Evolutionary conservation across 2,888 invertebrate genomes (phyloP).

Genomic region (Xestia ashworthii): DNA sequence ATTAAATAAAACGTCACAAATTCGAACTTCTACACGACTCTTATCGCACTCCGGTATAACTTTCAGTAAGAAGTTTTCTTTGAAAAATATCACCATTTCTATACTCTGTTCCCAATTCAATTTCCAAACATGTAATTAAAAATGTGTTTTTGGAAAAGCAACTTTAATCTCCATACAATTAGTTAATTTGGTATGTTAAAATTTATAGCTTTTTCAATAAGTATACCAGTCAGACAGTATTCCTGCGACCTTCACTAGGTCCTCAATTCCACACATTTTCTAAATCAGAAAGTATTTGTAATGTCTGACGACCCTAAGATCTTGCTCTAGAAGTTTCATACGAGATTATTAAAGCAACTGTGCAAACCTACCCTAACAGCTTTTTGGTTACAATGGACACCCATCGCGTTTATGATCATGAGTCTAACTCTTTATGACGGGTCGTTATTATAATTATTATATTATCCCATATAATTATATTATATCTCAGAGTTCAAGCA

Average conservation of each 20-base stretch:
- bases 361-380: conserved; percentile 13
- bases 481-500: background rate
- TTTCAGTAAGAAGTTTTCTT: conserved; percentile 14
- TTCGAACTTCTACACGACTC: background rate
- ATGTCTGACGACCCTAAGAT: background rate
- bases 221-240: background rate
- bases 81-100: conserved; percentile 13
- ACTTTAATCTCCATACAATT: background rate
- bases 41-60: background rate
- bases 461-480: background rate
- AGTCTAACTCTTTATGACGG: conserved; percentile 30
- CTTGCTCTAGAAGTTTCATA: background rate
- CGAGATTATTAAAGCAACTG: background rate
- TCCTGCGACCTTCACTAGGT: no score
- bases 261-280: background rate
- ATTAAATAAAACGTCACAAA: background rate
- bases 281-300: background rate
- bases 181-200: background rate
- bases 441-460: conserved; percentile 36
- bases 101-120: background rate
- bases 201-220: background rate
- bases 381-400: conserved; percentile 17
- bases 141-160: background rate
- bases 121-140: background rate
- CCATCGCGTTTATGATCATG: conserved; percentile 33